These are phyloP conservation scores for Diphyllodes magnificus DNA, from an alignment of 2,113 vertebrate species.

Conservation along the genomic window DNA sequence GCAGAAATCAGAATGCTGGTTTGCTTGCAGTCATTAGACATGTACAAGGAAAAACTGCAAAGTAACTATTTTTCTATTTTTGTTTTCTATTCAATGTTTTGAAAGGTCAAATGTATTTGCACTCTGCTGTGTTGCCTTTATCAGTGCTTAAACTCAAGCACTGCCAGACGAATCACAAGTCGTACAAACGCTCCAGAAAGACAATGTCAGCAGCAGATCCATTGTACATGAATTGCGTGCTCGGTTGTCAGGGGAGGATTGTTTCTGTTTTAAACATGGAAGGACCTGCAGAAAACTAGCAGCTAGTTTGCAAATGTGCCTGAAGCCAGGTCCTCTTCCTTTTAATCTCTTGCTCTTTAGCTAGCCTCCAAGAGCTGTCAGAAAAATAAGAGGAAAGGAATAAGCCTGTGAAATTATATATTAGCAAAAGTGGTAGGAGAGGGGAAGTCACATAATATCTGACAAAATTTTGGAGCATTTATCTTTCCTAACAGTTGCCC, in stretches of 20 bases:
- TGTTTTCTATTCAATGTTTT: not conserved
- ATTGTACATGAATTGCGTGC: not conserved
- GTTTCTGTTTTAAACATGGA: not conserved
- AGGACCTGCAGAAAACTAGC: not conserved
- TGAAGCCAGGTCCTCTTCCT: not conserved
- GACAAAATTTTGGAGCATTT: not conserved
- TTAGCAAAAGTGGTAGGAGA: not conserved
- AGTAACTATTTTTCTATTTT: not conserved
- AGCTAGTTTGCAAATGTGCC: not conserved
- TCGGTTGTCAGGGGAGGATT: not conserved
- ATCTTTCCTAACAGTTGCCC: not conserved
- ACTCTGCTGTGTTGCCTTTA: constrained; percentile 10
- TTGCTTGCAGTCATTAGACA: not conserved
- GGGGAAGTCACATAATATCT: not conserved
- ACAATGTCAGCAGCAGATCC: not conserved
- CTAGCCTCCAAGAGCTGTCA: not conserved
- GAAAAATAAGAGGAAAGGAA: not conserved
- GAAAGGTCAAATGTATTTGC: constrained; percentile 36
- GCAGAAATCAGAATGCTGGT: not conserved
- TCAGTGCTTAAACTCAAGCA: not conserved
- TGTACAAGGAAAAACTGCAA: not conserved
- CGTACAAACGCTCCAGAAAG: not conserved
- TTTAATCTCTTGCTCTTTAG: not conserved
- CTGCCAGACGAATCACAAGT: not conserved
- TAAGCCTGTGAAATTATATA: not conserved